phyloP scores from a whole-genome alignment of 92 coral and sea anemone species.

The Epizoanthus scotinus region DNA sequence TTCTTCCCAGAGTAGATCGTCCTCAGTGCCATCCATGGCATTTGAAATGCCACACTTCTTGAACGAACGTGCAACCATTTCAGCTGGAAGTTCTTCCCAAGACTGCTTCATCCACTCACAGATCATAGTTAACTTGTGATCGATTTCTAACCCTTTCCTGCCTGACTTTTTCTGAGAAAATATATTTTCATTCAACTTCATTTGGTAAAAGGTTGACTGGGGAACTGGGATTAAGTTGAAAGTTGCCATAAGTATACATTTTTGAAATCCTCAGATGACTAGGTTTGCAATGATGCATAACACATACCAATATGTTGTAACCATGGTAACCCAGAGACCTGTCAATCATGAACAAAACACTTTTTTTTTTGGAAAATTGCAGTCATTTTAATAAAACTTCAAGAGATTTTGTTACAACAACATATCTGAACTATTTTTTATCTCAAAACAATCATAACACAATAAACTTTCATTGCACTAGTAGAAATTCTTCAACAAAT shows the following conservation, averaged over 20 bases:
- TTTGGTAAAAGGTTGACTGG: not conserved
- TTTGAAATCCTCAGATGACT: slow-evolving; percentile 21
- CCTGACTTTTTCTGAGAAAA: slow-evolving; percentile 20
- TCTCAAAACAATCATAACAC: slow-evolving; percentile 28
- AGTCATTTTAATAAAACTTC: slow-evolving; percentile 23
- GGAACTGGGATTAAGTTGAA: slow-evolving; percentile 27
- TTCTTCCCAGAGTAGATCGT: slow-evolving; percentile 33
- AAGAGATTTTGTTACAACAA: slow-evolving; percentile 13
- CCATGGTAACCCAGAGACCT: slow-evolving; percentile 38
- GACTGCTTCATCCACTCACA: slow-evolving; percentile 9
- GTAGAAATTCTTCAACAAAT: not conserved
- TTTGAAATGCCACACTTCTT: slow-evolving; percentile 32
- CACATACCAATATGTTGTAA: slow-evolving; percentile 6
- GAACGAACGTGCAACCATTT: slow-evolving; percentile 12
- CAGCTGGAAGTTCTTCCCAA: not conserved
- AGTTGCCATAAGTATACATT: slow-evolving; percentile 26
- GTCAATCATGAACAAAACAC: slow-evolving; percentile 20
- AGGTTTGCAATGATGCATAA: slow-evolving; percentile 4
- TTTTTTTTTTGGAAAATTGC: slow-evolving; percentile 10
- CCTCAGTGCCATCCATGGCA: slow-evolving; percentile 17
- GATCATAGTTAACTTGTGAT: not conserved
- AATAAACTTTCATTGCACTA: slow-evolving; percentile 6
- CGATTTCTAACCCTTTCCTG: slow-evolving; percentile 45
- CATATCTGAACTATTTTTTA: not conserved
- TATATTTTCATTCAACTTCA: not conserved